Conservation (phyloP, 2,113 vertebrate genomes). For the Chiloscyllium plagiosum region DNA sequence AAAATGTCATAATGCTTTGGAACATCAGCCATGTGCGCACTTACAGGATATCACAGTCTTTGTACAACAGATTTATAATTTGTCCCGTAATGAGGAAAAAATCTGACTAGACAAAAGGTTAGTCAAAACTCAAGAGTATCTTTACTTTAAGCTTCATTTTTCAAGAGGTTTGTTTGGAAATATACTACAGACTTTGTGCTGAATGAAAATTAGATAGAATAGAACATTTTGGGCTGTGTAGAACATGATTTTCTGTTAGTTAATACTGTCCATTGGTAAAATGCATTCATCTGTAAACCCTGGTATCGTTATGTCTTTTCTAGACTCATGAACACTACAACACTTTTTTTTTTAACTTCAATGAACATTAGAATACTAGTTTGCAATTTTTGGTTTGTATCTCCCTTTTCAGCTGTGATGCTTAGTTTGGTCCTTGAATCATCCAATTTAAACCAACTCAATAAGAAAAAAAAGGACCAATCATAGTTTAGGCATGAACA, state of each 20-base stretch:
- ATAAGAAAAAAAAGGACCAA: neutral
- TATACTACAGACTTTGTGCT: neutral
- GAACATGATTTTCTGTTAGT: neutral
- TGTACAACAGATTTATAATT: constrained; percentile 21
- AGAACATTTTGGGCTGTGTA: neutral
- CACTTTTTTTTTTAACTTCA: neutral
- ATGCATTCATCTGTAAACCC: neutral
- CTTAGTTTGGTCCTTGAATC: neutral
- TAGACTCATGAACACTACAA: neutral
- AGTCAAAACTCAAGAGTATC: neutral
- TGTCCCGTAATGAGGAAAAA: neutral
- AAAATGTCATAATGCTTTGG: constrained; percentile 14
- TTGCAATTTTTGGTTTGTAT: neutral
- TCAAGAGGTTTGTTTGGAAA: neutral
- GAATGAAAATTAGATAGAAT: neutral
- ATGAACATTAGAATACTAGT: neutral
- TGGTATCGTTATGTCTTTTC: neutral
- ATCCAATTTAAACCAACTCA: neutral
- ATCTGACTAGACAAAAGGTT: neutral
- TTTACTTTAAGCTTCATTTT: neutral
- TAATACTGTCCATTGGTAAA: neutral
- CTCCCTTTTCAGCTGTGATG: neutral
- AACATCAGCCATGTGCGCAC: too few relatives aligned
- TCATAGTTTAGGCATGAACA: neutral
- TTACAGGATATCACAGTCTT: neutral